These are phyloP conservation scores for Proales similis DNA, from an alignment of 1,140 invertebrate genomes.

Conservation along the genomic window DNA sequence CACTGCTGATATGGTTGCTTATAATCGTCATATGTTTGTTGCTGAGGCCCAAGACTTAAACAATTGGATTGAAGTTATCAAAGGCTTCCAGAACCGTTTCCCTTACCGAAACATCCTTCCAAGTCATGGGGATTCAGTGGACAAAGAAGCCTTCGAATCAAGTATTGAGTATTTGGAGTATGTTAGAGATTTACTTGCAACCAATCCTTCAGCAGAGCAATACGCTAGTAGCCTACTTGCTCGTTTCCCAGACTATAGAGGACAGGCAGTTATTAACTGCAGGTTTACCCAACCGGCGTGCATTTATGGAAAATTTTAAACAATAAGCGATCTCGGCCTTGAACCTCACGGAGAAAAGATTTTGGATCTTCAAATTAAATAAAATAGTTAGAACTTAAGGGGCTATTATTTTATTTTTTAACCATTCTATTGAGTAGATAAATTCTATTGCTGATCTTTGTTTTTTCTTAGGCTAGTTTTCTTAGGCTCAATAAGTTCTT, in stretches of 20 bases:
- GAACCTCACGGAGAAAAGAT: too few relatives aligned
- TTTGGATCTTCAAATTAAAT: too few relatives aligned
- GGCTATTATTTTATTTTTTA: too few relatives aligned
- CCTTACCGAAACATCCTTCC: neutral
- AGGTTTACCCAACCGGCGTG: neutral
- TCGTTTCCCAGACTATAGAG: neutral
- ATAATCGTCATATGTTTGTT: neutral
- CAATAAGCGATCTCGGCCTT: too few relatives aligned
- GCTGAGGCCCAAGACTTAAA: neutral
- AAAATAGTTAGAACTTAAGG: too few relatives aligned
- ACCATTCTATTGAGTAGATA: too few relatives aligned
- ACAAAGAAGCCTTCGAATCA: neutral
- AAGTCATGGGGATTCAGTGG: neutral
- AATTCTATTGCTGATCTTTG: too few relatives aligned
- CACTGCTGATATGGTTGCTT: neutral
- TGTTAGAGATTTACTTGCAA: neutral
- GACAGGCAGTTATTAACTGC: neutral
- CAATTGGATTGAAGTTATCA: neutral
- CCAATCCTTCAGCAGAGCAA: neutral
- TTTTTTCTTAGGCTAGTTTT: too few relatives aligned
- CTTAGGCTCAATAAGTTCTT: too few relatives aligned
- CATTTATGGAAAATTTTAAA: too few relatives aligned
- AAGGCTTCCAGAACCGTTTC: neutral
- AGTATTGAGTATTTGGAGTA: neutral
- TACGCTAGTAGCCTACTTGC: neutral